phyloP scores from a whole-genome alignment of 2,888 invertebrate genomes.

The Eupsilia transversa region DNA sequence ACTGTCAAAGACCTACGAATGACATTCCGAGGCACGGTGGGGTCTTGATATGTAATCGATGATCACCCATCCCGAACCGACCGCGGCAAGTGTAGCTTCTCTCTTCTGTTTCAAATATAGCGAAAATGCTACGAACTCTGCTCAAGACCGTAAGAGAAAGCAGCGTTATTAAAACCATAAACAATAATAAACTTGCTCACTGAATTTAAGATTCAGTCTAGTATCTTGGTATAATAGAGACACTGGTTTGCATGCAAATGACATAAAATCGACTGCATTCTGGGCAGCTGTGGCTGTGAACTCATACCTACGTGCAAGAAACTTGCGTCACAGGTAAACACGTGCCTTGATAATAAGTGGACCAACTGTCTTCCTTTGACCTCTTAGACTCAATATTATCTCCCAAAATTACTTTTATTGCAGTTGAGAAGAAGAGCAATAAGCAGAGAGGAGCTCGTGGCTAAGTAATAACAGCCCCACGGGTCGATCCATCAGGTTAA shows the following conservation, averaged over 20 bases:
- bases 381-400: not conserved
- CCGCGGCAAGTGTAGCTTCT: not conserved
- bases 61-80: too few species aligned
- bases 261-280: slow-evolving; percentile 20
- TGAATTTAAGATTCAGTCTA: not conserved
- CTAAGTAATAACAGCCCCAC: too few species aligned
- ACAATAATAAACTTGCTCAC: slow-evolving; percentile 4
- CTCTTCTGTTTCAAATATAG: not conserved
- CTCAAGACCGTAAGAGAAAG: not conserved
- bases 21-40: not conserved
- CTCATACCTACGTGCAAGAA: slow-evolving; percentile 8
- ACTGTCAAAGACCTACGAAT: not conserved
- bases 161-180: not conserved
- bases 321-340: not conserved
- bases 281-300: slow-evolving; percentile 14
- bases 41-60: not conserved
- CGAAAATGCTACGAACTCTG: not conserved
- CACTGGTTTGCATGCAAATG: slow-evolving; percentile 36
- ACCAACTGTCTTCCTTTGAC: not conserved
- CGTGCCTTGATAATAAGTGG: slow-evolving; percentile 12
- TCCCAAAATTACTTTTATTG: not conserved
- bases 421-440: not conserved
- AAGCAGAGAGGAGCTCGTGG: too few species aligned
- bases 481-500: too few species aligned
- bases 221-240: slow-evolving; percentile 25